Conservation (phyloP, 2,797 vertebrate species). For the Mus minutoides region DNA sequence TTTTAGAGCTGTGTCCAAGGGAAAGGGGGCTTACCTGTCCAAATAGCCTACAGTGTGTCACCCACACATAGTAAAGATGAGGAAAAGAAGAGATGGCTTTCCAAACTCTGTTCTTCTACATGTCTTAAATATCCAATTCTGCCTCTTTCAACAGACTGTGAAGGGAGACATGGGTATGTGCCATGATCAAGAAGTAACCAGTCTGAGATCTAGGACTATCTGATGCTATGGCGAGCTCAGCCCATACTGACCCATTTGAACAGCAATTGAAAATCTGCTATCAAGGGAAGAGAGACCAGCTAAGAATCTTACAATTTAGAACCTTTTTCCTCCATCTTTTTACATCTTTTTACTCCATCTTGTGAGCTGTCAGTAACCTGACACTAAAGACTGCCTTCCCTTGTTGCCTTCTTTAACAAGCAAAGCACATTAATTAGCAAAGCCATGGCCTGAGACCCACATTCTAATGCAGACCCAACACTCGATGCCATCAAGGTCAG, state of each 20-base stretch:
- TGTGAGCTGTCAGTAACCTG: background rate
- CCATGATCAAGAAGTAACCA: background rate
- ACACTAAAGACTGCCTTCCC: background rate
- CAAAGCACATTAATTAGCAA: background rate
- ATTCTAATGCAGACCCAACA: background rate
- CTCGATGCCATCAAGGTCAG: background rate
- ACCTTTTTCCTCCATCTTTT: background rate
- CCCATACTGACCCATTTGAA: background rate
- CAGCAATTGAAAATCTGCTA: background rate
- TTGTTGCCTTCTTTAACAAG: background rate
- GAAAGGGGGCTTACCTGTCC: fast-evolving
- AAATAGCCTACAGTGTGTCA: background rate
- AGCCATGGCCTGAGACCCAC: no score
- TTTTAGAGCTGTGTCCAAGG: background rate
- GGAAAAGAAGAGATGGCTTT: background rate
- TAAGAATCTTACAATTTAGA: background rate
- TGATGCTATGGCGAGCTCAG: background rate
- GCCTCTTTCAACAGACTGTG: background rate
- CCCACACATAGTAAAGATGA: no score
- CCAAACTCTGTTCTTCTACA: background rate
- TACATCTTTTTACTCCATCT: no score
- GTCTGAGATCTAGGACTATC: background rate
- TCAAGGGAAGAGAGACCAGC: background rate
- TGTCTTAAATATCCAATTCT: background rate
- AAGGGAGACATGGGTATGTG: background rate